Base-by-base conservation (phyloP, 2,797 vertebrate genomes). In the Nothura maculosa region DNA sequence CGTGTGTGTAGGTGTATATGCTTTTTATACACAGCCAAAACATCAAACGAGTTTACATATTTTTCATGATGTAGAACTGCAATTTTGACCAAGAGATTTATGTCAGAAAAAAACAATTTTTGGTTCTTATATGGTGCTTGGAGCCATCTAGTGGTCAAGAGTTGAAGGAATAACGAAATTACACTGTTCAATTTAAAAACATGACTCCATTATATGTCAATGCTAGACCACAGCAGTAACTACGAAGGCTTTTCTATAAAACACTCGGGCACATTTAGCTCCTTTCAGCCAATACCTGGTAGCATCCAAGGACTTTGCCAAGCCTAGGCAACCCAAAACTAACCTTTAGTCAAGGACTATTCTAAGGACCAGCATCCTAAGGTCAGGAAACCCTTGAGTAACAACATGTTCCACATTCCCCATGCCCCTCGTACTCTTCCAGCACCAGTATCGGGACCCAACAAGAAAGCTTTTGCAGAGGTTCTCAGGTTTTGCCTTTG, bases 121-220 rank as follows among this genome's bases (percentile, higher is more conserved):
- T 47, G 25, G 34, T 77, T 87, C 40, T 74, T 43, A 17, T 2
- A 6, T 6, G 34, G 14, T 27, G 68, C 42, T 38, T 72, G 54
- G 54, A 54, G 96, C 92, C 94, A 96, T 52, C 96, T 97, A 96
- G 95, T 80, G 94, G 96, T 63, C 68, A 73, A 64, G 76, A 81
- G 19, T 8, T 30, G 70, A 81, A 84, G 36, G 11, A 0, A 10
- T 18, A 15, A 38, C 13, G 83, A 72, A 92, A 47, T 21, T 3
- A 60, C n/a, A 25, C 15, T 5, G 25, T 30, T 74, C 18, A 66
- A 38, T 30, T 83, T 50, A 48, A 85, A 62, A 63, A 72, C 9
- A 57, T 70, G 85, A 81, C 47, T 21, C 14, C 36, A 16, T 19
- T 62, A 3, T 17, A 28, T 0, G 1, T 63, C 58, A 76, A 28